Evolutionary conservation across 2,113 vertebrate genomes (phyloP), one percentile per base, ranked within the genome.

Genomic region (Myotis brandtii): DNA sequence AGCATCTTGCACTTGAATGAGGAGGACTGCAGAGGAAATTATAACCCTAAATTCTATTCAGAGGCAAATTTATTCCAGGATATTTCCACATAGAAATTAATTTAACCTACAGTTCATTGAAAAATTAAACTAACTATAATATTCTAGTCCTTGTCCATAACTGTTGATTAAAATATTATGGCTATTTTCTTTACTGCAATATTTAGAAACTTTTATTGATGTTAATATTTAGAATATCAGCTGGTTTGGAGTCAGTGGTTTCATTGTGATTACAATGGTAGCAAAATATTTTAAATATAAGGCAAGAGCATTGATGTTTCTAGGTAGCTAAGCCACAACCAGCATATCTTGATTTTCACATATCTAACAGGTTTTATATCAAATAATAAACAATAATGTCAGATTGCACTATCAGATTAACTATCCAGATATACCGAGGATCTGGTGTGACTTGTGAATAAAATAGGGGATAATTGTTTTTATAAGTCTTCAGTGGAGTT

Each of bases 11-110:
- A 48, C 8, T 83, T 94, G 62, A 81, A 52, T 16, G 9, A 92
- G 14, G 40, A 66, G 5, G 64, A 84, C 13, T 76, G 40, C 40
- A 67, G 27, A 64, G 23, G 20, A 95, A 95, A 50, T 66, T 56
- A 62, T 27, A 11, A 27, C 66, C 37, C n/a, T 66, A 83, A 83
- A 75, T 93, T 76, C 48, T 92, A 76, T 50, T 59, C 64, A 94
- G 56, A 93, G 37, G 9, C 18, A 76, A 73, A 86, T 94, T 66
- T 94, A 81, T 75, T 85, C 13, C 30, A 92, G n/a, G 16, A 50
- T 92, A 90, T 76, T 94, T 96, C 64, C 59, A 93, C 56, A 32
- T 18, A 97, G 72, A 76, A 96, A 91, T 93, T 82, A 88, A 72
- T 80, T 92, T 95, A 91, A 93, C 72, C 56, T 66, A 12, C 5